A percentile compares a stretch with the other conserved stretches of the same genome.
Conservation (phyloP, 2,113 vertebrate genomes). For the Lampris megalopsis region DNA sequence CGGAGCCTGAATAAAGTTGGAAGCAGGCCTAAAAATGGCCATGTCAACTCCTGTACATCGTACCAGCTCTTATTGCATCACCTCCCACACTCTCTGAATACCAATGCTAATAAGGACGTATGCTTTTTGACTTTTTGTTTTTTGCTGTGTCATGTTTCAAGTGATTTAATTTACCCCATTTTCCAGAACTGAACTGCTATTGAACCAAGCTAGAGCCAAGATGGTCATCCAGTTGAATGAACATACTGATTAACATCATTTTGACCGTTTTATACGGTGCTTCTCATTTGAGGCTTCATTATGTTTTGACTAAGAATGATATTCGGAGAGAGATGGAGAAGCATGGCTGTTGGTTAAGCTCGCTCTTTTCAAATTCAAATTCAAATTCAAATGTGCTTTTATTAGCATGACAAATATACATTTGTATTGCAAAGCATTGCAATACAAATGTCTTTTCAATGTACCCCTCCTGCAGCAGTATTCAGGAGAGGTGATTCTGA, state of each 20-base stretch:
- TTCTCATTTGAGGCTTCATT: neutral
- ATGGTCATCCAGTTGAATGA: neutral
- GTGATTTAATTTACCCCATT: neutral
- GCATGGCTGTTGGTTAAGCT: slow-evolving; percentile 10
- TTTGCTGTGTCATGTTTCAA: slow-evolving; percentile 30
- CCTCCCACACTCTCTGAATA: neutral
- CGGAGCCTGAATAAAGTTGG: neutral
- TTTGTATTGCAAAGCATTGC: no score
- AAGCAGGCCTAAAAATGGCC: neutral
- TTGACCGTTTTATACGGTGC: neutral
- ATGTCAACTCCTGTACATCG: slow-evolving; percentile 9
- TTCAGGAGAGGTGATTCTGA: slow-evolving; percentile 17
- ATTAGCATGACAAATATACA: no score
- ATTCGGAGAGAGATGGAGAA: slow-evolving; percentile 11
- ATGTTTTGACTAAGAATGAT: neutral
- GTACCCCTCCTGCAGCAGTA: slow-evolving; percentile 23
- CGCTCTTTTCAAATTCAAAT: no score
- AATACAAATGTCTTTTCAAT: slow-evolving; percentile 23
- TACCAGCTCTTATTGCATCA: slow-evolving; percentile 22
- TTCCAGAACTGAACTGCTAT: neutral
- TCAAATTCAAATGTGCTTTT: no score
- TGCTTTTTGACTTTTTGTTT: neutral
- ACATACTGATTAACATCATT: neutral
- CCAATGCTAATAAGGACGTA: neutral
- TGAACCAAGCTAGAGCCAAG: neutral